Percentiles rank a stretch among this genome's conserved stretches.
phyloP scores from a whole-genome alignment of 2,888 invertebrate genomes.

The Margaritifera margaritifera region DNA sequence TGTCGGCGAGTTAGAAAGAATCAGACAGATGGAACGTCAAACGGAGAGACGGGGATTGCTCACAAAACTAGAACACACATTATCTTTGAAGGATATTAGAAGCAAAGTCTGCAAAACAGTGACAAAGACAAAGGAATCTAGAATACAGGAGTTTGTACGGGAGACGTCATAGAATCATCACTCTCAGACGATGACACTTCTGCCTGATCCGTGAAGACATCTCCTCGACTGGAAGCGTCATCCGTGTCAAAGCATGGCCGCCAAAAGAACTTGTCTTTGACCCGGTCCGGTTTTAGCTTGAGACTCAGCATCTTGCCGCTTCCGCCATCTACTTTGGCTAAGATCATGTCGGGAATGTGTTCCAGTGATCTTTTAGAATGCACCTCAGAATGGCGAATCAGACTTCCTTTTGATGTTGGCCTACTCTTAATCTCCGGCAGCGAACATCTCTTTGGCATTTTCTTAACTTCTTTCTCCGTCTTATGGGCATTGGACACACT shows the following conservation, averaged over 20 bases:
- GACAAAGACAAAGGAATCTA: too few species aligned
- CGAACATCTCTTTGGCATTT: conserved; percentile 18
- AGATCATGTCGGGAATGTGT: conserved; percentile 30
- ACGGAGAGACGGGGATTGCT: too few species aligned
- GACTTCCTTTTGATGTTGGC: background rate
- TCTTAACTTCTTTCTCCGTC: background rate
- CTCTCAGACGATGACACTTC: too few species aligned
- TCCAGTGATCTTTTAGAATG: conserved; percentile 25
- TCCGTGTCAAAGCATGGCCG: conserved; percentile 25
- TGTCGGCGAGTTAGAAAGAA: too few species aligned
- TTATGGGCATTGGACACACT: too few species aligned
- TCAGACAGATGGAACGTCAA: too few species aligned
- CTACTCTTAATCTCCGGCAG: conserved; percentile 27
- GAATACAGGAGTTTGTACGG: too few species aligned
- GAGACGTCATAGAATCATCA: too few species aligned
- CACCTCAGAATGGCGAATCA: background rate
- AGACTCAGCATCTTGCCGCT: conserved; percentile 30
- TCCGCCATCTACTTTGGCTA: conserved; percentile 35
- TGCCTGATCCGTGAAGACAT: too few species aligned
- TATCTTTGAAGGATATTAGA: too few species aligned
- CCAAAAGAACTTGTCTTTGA: conserved; percentile 31
- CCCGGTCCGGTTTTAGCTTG: conserved; percentile 25
- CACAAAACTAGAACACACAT: too few species aligned
- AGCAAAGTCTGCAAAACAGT: too few species aligned
- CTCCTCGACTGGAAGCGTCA: background rate